Conservation (phyloP, 1,140 invertebrate species). For the Drosophila aff. region DNA sequence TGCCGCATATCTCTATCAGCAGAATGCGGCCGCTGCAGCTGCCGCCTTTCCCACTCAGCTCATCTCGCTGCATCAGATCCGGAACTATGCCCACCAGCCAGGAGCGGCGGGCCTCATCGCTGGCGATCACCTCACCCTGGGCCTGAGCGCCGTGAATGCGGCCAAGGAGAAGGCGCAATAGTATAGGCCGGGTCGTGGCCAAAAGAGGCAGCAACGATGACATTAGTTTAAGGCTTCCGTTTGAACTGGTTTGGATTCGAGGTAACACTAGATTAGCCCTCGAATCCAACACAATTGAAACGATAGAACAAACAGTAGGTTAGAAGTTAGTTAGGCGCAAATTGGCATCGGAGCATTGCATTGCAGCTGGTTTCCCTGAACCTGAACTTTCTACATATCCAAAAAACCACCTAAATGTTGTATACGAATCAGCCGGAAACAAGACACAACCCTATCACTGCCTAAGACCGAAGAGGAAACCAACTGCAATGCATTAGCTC, state of each 20-base stretch:
- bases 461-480: constrained; percentile 10
- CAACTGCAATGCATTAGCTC: constrained; percentile 14
- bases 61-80: constrained; percentile 97
- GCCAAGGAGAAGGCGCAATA: constrained; percentile 85
- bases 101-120: constrained; percentile 85
- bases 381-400: constrained; percentile 14
- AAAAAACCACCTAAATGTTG: not conserved
- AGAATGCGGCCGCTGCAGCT: constrained; percentile 87
- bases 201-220: constrained; percentile 62
- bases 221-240: constrained; percentile 38
- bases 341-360: constrained; percentile 5
- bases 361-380: not conserved
- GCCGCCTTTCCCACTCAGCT: constrained; percentile 94
- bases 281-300: constrained; percentile 24
- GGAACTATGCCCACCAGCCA: constrained; percentile 97
- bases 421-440: constrained; percentile 13
- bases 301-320: constrained; percentile 6
- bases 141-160: constrained; percentile 68
- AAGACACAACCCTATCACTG: constrained; percentile 23
- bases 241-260: constrained; percentile 28
- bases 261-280: not conserved
- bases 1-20: constrained; percentile 76
- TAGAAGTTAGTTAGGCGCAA: constrained; percentile 32
- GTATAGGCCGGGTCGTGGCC: constrained; percentile 65
- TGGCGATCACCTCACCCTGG: constrained; percentile 80